Percentiles rank a stretch among this genome's conserved stretches.
Evolutionary conservation across 2,888 invertebrate genomes (phyloP).

Genomic region (Drosophila pseudotalamancana): DNA sequence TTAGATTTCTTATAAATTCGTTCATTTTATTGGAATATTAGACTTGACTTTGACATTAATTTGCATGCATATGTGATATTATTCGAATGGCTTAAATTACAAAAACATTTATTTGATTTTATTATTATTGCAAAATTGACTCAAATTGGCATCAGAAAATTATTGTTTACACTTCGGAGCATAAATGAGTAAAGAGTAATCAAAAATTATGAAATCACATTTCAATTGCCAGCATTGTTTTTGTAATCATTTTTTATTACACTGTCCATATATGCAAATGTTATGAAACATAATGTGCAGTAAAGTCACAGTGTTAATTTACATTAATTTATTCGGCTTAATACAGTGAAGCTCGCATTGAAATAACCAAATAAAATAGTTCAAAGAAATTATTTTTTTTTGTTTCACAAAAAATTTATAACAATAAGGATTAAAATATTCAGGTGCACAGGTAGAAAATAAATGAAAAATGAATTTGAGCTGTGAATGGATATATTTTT

Average conservation of each 20-base stretch:
- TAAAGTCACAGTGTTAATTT: conserved; percentile 9
- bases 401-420: not conserved
- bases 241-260: not conserved
- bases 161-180: conserved; percentile 26
- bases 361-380: not conserved
- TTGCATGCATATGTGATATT: not conserved
- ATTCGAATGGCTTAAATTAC: conserved; percentile 22
- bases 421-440: no score
- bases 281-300: not conserved
- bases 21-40: not conserved
- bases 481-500: not conserved
- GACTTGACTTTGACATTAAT: not conserved
- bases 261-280: conserved; percentile 19
- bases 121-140: conserved; percentile 14
- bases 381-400: not conserved
- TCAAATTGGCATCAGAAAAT: conserved; percentile 17
- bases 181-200: conserved; percentile 31
- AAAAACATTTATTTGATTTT: conserved; percentile 8
- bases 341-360: not conserved
- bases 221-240: conserved; percentile 11
- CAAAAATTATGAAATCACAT: conserved; percentile 40
- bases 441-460: no score
- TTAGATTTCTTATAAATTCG: not conserved
- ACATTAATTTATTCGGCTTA: conserved; percentile 12
- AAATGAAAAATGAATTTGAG: no score